A percentile compares a stretch with the other conserved stretches of the same genome.
These are phyloP conservation scores for Darevskia nairensis DNA, from an alignment of 2,797 vertebrate genomes.

Conservation along the genomic window DNA sequence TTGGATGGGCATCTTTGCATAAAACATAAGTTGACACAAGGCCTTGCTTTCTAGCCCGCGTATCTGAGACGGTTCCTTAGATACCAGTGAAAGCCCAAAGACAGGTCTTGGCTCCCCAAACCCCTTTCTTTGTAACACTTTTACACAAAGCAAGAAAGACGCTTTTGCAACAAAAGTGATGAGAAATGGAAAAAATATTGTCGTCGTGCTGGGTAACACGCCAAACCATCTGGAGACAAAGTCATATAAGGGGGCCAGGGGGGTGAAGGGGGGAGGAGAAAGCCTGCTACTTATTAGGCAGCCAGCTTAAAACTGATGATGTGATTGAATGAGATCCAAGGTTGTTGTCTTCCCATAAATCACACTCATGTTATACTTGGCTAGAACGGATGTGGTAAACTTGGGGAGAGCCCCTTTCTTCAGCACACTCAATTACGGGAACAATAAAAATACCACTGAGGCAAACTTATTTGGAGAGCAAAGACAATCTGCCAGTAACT, in stretches of 20 bases:
- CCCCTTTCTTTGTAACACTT: constrained; percentile 59
- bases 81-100: constrained; percentile 72
- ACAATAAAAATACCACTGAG: constrained; percentile 73
- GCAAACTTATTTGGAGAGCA: constrained; percentile 64
- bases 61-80: constrained; percentile 77
- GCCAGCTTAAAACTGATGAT: constrained; percentile 73
- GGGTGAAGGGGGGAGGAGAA: background rate
- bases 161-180: constrained; percentile 59
- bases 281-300: constrained; percentile 73
- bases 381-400: constrained; percentile 62
- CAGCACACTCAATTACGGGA: constrained; percentile 69
- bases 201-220: constrained; percentile 65
- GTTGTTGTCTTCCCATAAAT: constrained; percentile 76
- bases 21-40: constrained; percentile 75
- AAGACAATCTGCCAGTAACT: constrained; percentile 57
- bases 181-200: constrained; percentile 62
- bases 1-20: constrained; percentile 73
- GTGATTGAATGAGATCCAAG: constrained; percentile 71
- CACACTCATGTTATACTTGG: constrained; percentile 68
- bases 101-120: constrained; percentile 67
- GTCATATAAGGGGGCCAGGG: background rate
- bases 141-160: constrained; percentile 61
- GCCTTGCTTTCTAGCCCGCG: constrained; percentile 65
- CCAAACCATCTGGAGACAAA: constrained; percentile 55
- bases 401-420: constrained; percentile 63